phyloP scores from a whole-genome alignment of 2,797 vertebrate genomes.

The Enteromius anoplus region DNA sequence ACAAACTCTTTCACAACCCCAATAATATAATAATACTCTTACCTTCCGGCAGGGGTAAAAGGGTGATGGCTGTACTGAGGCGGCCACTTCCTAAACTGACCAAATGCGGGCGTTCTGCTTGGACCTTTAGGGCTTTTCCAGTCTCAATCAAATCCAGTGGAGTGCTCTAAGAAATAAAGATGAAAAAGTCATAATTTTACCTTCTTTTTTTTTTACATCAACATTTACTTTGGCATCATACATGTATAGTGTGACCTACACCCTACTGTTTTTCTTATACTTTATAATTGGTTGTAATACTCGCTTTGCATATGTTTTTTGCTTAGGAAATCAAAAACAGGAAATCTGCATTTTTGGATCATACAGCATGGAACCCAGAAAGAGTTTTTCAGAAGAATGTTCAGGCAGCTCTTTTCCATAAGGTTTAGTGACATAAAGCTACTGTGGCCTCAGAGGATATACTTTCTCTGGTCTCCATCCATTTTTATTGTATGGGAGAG shows the following conservation, averaged over 20 bases:
- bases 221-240: neutral
- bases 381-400: neutral
- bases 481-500: neutral
- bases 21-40: slow-evolving; percentile 53
- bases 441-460: neutral
- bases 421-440: neutral
- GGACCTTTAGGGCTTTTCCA: slow-evolving; percentile 90
- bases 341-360: neutral
- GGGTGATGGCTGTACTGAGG: slow-evolving; percentile 91
- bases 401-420: neutral
- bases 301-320: neutral
- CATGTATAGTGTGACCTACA: neutral
- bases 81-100: slow-evolving; percentile 95
- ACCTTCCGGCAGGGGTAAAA: slow-evolving; percentile 94
- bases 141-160: slow-evolving; percentile 90
- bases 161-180: slow-evolving; percentile 77
- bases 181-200: neutral
- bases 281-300: no score
- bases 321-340: neutral
- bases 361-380: neutral
- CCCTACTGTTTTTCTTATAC: neutral
- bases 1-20: no score
- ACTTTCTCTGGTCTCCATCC: neutral
- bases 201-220: neutral
- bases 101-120: slow-evolving; percentile 93